Base-by-base conservation (phyloP, 2,113 vertebrate species). In the Falcunculus frontatus region DNA sequence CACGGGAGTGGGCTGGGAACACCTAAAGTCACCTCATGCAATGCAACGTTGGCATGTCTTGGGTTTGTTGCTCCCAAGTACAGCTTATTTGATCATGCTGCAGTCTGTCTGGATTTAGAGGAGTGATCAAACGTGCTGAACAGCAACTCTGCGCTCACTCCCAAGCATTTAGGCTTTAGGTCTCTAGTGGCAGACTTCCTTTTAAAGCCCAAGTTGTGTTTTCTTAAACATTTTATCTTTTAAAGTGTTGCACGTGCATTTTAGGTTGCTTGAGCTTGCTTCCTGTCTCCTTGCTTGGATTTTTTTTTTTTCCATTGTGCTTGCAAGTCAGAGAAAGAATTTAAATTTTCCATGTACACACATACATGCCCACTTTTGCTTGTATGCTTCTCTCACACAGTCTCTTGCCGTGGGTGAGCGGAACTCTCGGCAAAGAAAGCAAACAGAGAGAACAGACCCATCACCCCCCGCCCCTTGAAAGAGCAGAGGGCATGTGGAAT, bases 401-500 rank as follows among this genome's bases (percentile, higher is more conserved):
- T 16, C 57, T 80, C 91, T 78, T 87, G 56, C 86, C 2, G 29
- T 75, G 56, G 80, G 82, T 69, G 89, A 96, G 80, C 32, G 42
- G 91, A 93, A 87, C 93, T 90, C 60, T 93, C 70, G 2, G 88
- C 74, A 87, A 95, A 97, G 93, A 95, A 96, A 97, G 96, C 97
- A 98, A 98, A 98, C 98, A 97, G 97, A 95, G 85, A 49, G 92
- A 91, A 92, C 91, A 93, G 87, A 65, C 59, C 52, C 78, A 63
- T 94, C 78, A 65, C 90, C 91, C 93, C 91, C 94, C 84, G 67
- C 96, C 96, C 96, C 95, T 91, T 70, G 77, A 93, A 83, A 74
- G 97, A 96, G 91, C 67, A 84, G 87, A 91, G 95, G 95, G 92
- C 97, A 98, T 96, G 98, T 95, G 97, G 97, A 97, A 97, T 96